A percentile compares a stretch with the other conserved stretches of the same genome.
phyloP scores from a whole-genome alignment of 2,113 vertebrate genomes.

The Marmota flaviventris region DNA sequence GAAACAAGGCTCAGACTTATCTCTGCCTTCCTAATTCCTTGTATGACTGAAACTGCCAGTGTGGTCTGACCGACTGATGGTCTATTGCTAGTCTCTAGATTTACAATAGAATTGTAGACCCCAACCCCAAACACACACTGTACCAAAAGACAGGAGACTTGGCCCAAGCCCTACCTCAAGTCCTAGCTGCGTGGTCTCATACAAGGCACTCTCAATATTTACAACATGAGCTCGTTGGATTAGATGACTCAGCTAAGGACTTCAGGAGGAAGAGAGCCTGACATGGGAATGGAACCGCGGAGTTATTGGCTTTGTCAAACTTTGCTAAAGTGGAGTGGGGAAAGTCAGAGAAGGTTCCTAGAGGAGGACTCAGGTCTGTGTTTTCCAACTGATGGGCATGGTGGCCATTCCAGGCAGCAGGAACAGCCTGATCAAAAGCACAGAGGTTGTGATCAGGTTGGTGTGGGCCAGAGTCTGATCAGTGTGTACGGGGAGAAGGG shows the following conservation, averaged over 20 bases:
- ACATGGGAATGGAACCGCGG: neutral
- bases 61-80: neutral
- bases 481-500: neutral
- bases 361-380: neutral
- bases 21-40: neutral
- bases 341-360: neutral
- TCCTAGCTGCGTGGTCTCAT: neutral
- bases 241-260: neutral
- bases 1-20: neutral
- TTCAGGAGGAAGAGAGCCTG: neutral
- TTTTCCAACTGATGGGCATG: neutral
- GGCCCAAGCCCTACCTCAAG: neutral
- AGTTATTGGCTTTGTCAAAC: neutral
- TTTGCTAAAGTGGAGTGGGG: neutral
- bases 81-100: neutral
- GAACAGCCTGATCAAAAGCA: neutral
- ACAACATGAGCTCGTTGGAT: neutral
- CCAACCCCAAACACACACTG: neutral
- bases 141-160: neutral
- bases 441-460: neutral
- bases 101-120: neutral
- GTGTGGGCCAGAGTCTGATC: neutral
- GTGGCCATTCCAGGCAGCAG: neutral
- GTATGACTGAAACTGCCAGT: neutral
- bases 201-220: neutral